Base-by-base conservation (phyloP, 2,888 invertebrate genomes). In the Lepas anatifera region DNA sequence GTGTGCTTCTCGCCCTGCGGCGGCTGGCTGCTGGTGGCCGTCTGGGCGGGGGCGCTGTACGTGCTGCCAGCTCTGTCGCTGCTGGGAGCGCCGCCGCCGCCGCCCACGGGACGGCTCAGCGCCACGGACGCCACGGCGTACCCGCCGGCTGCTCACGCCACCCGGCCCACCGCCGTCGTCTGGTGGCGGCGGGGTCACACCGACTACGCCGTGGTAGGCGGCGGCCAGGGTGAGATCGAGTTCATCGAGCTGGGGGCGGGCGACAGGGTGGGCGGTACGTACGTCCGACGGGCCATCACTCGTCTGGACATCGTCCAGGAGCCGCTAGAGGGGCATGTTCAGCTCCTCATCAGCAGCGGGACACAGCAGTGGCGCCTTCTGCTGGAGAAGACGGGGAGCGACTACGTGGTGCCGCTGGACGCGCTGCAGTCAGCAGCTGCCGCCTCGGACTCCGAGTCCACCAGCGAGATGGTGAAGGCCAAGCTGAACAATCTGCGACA, bases 1-100 rank as follows among this genome's bases (percentile, higher is more conserved):
- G 73, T 92, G 78, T 90, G 91, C 79, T 92, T 93, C 80, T 91
- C 92, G 81, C 89, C 90, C 1, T 85, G 87, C 71, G 92, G 91
- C 70, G 86, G 87, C 58, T 90, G 90, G 89, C 81, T 89, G 37
- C 80, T 90, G 35, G 83, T 87, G 74, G 78, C 78, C 50, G 78
- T 64, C 22, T 22, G 22, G 8, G 35, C 32, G 8, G 63, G 63
- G 4, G 63, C 63, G 22, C 63, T 64, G 35, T 37, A 16, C 37
- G 63, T 64, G n/a, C 63, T 64, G 37, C 35, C 35, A 10, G 35
- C 35, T n/a, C 6, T 22, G 10, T 11, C 16, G 35, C 35, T 64
- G 63, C 22, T 8, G n/a, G n/a, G 22, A 10, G 13, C 35, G 8
- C 7, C 7, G 50, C 27, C 25, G 50, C 25, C 27, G 25, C 11